Percentiles rank a stretch among this genome's conserved stretches.
phyloP scores from a whole-genome alignment of 2,797 vertebrate genomes.

The Gila robusta region DNA sequence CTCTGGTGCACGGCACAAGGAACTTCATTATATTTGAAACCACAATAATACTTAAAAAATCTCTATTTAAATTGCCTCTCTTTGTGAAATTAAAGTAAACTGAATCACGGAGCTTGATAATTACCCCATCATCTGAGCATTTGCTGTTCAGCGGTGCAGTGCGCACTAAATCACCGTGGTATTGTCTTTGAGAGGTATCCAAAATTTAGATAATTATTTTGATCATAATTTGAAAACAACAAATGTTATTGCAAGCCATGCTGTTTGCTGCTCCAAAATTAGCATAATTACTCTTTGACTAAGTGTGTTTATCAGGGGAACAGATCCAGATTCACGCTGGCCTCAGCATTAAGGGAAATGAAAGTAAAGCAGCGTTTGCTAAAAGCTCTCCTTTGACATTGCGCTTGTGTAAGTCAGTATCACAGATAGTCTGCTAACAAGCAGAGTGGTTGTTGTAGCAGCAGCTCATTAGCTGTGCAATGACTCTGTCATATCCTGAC shows the following conservation, averaged over 20 bases:
- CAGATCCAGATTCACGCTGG: slow-evolving; percentile 5
- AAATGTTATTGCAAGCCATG: slow-evolving; percentile 17
- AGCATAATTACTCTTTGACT: slow-evolving; percentile 44
- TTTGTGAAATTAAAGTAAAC: slow-evolving; percentile 2
- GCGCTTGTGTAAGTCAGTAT: slow-evolving; percentile 42
- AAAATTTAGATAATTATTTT: slow-evolving; percentile 11
- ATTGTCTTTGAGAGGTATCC: slow-evolving; percentile 18
- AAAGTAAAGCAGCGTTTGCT: slow-evolving; percentile 26
- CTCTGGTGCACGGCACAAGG: not conserved
- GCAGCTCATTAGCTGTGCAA: slow-evolving; percentile 65
- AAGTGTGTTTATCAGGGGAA: slow-evolving; percentile 28
- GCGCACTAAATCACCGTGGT: not conserved
- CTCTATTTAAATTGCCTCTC: not conserved
- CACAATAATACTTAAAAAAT: not conserved
- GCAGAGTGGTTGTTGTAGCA: slow-evolving; percentile 47
- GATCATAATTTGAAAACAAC: slow-evolving; percentile 36
- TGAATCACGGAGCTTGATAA: slow-evolving; percentile 2
- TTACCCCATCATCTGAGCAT: not conserved
- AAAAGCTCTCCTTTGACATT: slow-evolving; percentile 54
- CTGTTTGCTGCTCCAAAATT: not conserved
- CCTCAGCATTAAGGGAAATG: slow-evolving; percentile 3
- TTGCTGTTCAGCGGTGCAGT: not conserved
- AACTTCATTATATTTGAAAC: not conserved
- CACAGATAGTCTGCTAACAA: slow-evolving; percentile 50
- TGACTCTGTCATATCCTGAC: slow-evolving; percentile 54